Conservation (phyloP, 1,140 invertebrate genomes). For the Cyclina sinensis region DNA sequence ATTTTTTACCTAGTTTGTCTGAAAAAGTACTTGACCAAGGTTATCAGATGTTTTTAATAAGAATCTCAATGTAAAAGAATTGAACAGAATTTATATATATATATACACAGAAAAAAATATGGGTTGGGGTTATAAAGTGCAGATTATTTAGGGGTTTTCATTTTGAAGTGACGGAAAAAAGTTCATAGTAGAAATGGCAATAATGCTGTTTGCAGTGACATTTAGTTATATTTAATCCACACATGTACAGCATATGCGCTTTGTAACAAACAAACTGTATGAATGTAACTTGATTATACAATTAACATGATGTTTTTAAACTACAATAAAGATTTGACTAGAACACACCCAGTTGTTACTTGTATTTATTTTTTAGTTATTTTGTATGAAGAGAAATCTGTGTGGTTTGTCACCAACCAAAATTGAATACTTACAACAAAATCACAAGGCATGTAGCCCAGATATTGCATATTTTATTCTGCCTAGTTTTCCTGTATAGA, state of each 20-base stretch:
- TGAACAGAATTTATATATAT: not conserved
- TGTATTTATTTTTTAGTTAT: too few species aligned
- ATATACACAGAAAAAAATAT: too few species aligned
- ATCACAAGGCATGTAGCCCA: too few species aligned
- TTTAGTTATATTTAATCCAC: not conserved
- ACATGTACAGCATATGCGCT: not conserved
- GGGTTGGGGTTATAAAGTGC: too few species aligned
- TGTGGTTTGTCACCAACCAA: too few species aligned
- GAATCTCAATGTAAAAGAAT: not conserved
- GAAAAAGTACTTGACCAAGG: not conserved
- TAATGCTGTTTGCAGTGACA: not conserved
- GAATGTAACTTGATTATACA: constrained; percentile 36
- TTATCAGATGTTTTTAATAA: not conserved
- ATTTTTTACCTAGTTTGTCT: constrained; percentile 47
- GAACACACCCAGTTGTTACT: not conserved
- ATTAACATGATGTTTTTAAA: constrained; percentile 52
- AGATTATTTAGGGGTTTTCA: too few species aligned
- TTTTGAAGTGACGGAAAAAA: not conserved
- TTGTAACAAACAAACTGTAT: not conserved
- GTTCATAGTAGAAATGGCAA: not conserved
- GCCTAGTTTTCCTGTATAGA: too few species aligned
- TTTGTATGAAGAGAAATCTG: too few species aligned
- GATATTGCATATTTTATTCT: too few species aligned
- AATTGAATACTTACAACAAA: too few species aligned
- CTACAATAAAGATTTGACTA: constrained; percentile 66